phyloP scores from a whole-genome alignment of 1,140 invertebrate species.

The Eupeodes corollae region DNA sequence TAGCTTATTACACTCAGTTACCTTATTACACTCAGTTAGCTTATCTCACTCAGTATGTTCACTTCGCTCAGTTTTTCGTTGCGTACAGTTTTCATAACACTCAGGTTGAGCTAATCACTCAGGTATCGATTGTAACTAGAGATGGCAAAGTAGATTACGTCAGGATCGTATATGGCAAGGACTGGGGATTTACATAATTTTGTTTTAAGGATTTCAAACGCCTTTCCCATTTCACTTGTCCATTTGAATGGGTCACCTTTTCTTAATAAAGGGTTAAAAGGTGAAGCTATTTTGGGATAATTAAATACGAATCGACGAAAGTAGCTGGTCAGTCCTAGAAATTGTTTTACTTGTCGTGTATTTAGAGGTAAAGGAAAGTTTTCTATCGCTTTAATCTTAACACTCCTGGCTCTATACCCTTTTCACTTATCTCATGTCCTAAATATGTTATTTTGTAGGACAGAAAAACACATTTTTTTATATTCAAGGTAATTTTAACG shows the following conservation, averaged over 20 bases:
- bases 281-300: slow-evolving; percentile 18
- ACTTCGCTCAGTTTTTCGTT: no score
- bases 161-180: no score
- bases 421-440: slow-evolving; percentile 15
- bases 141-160: no score
- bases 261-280: slow-evolving; percentile 16
- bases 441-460: neutral
- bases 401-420: slow-evolving; percentile 21
- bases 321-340: slow-evolving; percentile 28
- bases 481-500: no score
- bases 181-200: no score
- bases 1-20: no score
- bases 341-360: slow-evolving; percentile 20
- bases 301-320: slow-evolving; percentile 25
- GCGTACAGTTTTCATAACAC: no score
- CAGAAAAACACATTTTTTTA: neutral
- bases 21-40: no score
- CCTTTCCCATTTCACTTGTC: neutral
- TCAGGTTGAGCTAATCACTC: no score
- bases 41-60: no score
- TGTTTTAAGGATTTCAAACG: no score
- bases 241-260: slow-evolving; percentile 9
- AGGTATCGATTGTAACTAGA: no score
- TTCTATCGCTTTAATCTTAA: slow-evolving; percentile 26
- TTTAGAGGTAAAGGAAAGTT: slow-evolving; percentile 20